These are phyloP conservation scores for Yponomeuta cagnagella DNA, from an alignment of 2,888 invertebrate genomes.

Conservation along the genomic window DNA sequence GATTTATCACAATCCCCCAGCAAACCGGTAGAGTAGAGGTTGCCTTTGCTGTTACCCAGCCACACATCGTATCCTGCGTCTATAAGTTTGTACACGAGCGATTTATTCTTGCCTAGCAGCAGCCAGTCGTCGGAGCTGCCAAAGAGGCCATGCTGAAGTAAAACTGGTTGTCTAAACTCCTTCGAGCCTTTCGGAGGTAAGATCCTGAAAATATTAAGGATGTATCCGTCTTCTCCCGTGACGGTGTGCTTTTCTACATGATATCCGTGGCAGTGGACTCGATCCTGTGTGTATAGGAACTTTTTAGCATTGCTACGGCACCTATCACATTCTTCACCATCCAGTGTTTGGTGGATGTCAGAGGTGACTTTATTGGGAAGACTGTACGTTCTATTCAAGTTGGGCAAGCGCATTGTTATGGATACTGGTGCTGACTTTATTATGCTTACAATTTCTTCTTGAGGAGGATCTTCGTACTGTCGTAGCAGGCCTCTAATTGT, in stretches of 20 bases:
- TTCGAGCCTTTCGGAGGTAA: constrained; percentile 18
- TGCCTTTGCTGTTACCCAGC: constrained; percentile 72
- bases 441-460: too few species aligned
- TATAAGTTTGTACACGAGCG: constrained; percentile 65
- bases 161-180: constrained; percentile 32
- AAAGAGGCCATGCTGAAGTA: constrained; percentile 54
- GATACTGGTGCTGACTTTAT: too few species aligned
- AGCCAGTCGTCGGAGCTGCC: constrained; percentile 63
- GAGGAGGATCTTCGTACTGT: too few species aligned
- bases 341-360: background rate
- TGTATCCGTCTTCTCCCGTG: constrained; percentile 47
- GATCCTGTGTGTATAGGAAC: background rate
- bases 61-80: constrained; percentile 76
- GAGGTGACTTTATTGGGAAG: too few species aligned
- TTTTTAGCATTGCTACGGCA: background rate
- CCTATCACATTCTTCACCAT: background rate
- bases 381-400: too few species aligned
- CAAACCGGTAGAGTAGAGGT: constrained; percentile 52
- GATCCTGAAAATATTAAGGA: constrained; percentile 48
- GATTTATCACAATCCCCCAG: constrained; percentile 30
- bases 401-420: too few species aligned
- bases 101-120: constrained; percentile 45
- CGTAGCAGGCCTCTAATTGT: background rate
- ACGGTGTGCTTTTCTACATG: constrained; percentile 46
- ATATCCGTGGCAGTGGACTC: constrained; percentile 36